Evolutionary conservation across 2,888 invertebrate species (phyloP).

Genomic region (Heliconius ethilla): DNA sequence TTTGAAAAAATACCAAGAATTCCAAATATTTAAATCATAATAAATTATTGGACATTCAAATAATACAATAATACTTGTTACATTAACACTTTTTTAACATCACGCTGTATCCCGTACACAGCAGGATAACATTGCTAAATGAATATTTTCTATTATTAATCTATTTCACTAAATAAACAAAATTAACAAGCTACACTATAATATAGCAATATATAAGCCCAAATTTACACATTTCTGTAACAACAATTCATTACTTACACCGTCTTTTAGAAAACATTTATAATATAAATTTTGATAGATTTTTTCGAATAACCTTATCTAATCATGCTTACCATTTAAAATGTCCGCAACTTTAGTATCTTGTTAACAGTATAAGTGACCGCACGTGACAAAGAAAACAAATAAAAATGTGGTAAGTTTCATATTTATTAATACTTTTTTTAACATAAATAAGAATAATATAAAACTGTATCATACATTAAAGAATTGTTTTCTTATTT

Average conservation of each 20-base stretch:
- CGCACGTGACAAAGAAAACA: conserved; percentile 39
- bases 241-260: not conserved
- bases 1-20: too few species aligned
- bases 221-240: not conserved
- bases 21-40: too few species aligned
- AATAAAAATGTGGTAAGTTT: conserved; percentile 42
- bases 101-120: too few species aligned
- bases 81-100: too few species aligned
- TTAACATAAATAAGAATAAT: not conserved
- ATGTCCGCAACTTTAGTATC: conserved; percentile 40
- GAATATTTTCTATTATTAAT: not conserved
- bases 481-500: not conserved
- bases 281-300: conserved; percentile 13
- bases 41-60: too few species aligned
- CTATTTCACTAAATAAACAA: not conserved
- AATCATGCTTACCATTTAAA: conserved; percentile 27
- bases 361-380: conserved; percentile 37
- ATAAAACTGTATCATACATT: not conserved
- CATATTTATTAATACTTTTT: not conserved
- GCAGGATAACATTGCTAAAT: too few species aligned
- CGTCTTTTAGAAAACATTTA: conserved; percentile 1
- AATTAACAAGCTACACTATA: not conserved
- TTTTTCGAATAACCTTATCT: conserved; percentile 35
- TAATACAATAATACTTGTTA: too few species aligned
- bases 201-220: not conserved